Percentiles rank a stretch among this genome's conserved stretches.
Conservation (phyloP, 2,113 vertebrate species). For the Petrocephalus zakoni region DNA sequence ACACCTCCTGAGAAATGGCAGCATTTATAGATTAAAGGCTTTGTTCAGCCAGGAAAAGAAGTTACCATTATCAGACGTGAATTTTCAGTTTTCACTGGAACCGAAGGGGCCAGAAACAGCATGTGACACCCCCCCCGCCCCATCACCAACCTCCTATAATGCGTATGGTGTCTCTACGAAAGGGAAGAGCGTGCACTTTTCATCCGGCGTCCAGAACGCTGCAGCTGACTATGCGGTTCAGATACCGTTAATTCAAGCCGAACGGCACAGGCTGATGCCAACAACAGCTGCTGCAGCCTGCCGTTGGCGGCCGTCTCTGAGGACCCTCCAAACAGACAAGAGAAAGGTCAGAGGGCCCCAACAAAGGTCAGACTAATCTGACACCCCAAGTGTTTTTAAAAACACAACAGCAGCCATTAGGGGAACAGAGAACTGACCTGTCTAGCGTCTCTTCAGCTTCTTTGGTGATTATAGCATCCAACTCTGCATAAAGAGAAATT, state of each 20-base stretch:
- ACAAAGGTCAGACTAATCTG: background rate
- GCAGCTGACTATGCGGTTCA: constrained; percentile 59
- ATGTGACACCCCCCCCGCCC: background rate
- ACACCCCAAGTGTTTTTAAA: background rate
- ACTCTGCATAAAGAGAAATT: constrained; percentile 69
- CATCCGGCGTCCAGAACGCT: constrained; percentile 27
- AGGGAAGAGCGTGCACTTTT: background rate
- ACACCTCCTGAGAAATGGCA: background rate
- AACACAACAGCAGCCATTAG: background rate
- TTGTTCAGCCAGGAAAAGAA: background rate
- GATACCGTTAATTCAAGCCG: constrained; percentile 56
- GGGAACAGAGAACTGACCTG: constrained; percentile 64
- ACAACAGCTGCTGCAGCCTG: constrained; percentile 44
- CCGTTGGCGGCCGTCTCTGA: constrained; percentile 26
- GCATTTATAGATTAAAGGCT: background rate
- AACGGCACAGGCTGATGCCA: constrained; percentile 65
- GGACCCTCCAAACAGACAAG: constrained; percentile 22
- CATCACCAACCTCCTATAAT: background rate
- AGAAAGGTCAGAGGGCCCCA: constrained; percentile 16
- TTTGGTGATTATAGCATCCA: constrained; percentile 99
- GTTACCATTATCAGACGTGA: background rate
- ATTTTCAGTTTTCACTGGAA: background rate
- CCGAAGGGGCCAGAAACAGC: background rate
- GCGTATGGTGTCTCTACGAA: background rate
- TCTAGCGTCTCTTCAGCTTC: constrained; percentile 85